These are phyloP conservation scores for Typhlichthys subterraneus DNA, from an alignment of 2,797 vertebrate genomes.

Conservation along the genomic window DNA sequence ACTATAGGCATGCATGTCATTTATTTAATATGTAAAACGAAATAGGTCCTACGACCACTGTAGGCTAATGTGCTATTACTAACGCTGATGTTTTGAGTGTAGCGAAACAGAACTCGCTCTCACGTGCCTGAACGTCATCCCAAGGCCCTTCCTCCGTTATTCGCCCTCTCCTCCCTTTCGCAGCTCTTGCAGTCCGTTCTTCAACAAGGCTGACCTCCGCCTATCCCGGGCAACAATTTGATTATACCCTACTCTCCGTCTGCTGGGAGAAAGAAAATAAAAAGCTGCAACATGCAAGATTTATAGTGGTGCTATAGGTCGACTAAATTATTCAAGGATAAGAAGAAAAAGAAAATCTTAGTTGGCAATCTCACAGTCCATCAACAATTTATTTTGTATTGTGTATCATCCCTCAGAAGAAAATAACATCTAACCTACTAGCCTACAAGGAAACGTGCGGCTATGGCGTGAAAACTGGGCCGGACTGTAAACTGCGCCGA, in stretches of 20 bases:
- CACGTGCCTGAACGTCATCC: slow-evolving; percentile 62
- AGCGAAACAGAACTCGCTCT: slow-evolving; percentile 40
- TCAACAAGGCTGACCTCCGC: slow-evolving; percentile 54
- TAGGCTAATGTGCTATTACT: background rate
- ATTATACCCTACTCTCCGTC: slow-evolving; percentile 2
- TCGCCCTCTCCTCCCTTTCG: slow-evolving; percentile 46
- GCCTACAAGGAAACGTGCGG: slow-evolving; percentile 55
- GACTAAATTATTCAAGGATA: background rate
- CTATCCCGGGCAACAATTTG: slow-evolving; percentile 41
- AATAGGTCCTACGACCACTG: too few species aligned
- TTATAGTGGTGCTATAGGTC: background rate
- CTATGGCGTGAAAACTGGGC: slow-evolving; percentile 30
- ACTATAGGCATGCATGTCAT: too few species aligned
- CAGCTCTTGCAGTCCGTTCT: slow-evolving; percentile 43
- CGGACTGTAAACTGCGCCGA: slow-evolving; percentile 40
- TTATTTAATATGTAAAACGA: too few species aligned
- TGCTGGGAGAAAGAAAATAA: slow-evolving; percentile 12
- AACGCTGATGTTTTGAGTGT: too few species aligned
- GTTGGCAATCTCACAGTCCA: background rate
- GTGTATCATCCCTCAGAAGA: background rate
- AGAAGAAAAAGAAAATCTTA: background rate
- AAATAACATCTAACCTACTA: slow-evolving; percentile 20
- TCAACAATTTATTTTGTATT: background rate
- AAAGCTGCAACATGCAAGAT: slow-evolving; percentile 13
- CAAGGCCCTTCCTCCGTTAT: slow-evolving; percentile 63